These are phyloP conservation scores for Eupristina koningsbergeri DNA, from an alignment of 1,140 invertebrate species.

Conservation along the genomic window DNA sequence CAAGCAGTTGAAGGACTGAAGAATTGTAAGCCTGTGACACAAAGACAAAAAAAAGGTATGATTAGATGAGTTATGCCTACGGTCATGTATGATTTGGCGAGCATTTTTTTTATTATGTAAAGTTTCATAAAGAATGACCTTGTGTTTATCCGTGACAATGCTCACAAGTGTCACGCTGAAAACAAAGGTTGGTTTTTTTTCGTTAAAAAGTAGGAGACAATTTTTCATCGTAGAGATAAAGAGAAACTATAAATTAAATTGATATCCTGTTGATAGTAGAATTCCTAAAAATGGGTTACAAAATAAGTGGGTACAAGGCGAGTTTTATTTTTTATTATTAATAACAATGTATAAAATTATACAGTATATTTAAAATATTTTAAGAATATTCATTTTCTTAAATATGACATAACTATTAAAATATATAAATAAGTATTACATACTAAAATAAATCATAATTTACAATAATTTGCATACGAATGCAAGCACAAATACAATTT, in stretches of 20 bases:
- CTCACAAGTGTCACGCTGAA: slow-evolving; percentile 38
- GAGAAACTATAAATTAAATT: slow-evolving; percentile 18
- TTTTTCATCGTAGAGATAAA: slow-evolving; percentile 10
- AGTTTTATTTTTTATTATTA: slow-evolving; percentile 42
- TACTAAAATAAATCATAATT: slow-evolving; percentile 50
- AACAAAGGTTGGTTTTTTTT: slow-evolving; percentile 43
- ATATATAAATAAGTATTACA: slow-evolving; percentile 9
- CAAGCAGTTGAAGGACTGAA: slow-evolving; percentile 88
- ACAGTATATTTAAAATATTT: slow-evolving; percentile 18
- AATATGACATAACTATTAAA: slow-evolving; percentile 32
- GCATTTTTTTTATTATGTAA: slow-evolving; percentile 39
- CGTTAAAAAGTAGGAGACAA: slow-evolving; percentile 34
- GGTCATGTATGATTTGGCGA: neutral
- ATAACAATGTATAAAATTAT: slow-evolving; percentile 7
- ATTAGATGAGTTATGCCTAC: slow-evolving; percentile 43
- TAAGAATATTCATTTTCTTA: slow-evolving; percentile 18
- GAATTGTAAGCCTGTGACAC: slow-evolving; percentile 83
- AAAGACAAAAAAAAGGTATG: slow-evolving; percentile 60
- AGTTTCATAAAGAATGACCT: slow-evolving; percentile 66
- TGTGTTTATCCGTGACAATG: slow-evolving; percentile 65
- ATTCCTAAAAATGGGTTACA: slow-evolving; percentile 39
- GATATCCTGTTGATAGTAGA: neutral
- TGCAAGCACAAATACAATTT: slow-evolving; percentile 30
- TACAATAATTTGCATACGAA: slow-evolving; percentile 50
- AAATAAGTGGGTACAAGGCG: slow-evolving; percentile 20